Base-by-base conservation (phyloP, 2,113 vertebrate species). In the Sialia sialis region DNA sequence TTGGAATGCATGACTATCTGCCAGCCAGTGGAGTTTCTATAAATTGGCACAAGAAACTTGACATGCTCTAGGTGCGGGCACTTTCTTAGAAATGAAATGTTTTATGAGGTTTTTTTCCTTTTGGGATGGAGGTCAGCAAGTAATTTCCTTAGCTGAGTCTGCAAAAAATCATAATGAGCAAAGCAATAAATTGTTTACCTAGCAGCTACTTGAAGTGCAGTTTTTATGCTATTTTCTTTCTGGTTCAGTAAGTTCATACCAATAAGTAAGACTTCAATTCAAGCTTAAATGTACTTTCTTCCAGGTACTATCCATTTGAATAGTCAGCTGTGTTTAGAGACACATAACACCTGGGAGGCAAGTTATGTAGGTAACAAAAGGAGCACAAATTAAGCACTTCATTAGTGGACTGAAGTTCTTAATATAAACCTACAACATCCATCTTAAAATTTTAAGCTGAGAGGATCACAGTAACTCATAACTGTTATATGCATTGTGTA, bases 1-100 rank as follows among this genome's bases (percentile, higher is more conserved):
- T 96, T 95, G 60, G 91, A 96, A 87, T 97, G 87, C 93, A 97
- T 97, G 97, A 87, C 23, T 92, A 92, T 85, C 90, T 94, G 87
- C 85, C 19, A 2, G 66, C 94, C 84, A 70, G 13, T 54, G 90
- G 93, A 95, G 94, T 94, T 94, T 92, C 75, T 86, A 1, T 34
- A 95, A 64, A 46, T 55, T 30, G 29, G 59, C 12, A 41, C 86
- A 66, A 86, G 75, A 83, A 72, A 87, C 39, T 36, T 91, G 79
- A 91, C 32, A 2, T 48, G 79, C 59, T 84, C 64, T 84, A 75
- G 39, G 43, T 92, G 56, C 0, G 1, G 80, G 74, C 36, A 62
- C 21, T 62, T 90, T 59, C 67, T 70, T 63, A 58, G 44, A 88
- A 67, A 48, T 52, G 59, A 91, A 89, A 76, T 34, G 26, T 49